A percentile compares a stretch with the other conserved stretches of the same genome.
phyloP scores from a whole-genome alignment of 2,113 vertebrate genomes.

The Sphyrna mokarran region DNA sequence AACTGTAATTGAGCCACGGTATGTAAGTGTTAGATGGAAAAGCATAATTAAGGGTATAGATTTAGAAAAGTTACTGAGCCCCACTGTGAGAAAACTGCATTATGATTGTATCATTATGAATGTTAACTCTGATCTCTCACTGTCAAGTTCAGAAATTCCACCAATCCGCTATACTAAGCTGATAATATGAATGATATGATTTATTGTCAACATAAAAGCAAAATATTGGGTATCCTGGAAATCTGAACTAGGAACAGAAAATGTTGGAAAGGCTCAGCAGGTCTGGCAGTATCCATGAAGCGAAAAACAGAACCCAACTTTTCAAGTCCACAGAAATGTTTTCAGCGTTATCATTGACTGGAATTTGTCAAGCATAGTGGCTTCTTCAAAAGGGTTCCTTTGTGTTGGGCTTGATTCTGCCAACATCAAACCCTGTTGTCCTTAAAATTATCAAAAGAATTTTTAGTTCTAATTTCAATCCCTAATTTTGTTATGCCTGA shows the following conservation, averaged over 20 bases:
- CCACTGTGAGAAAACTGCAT: not conserved
- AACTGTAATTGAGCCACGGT: not conserved
- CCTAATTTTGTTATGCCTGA: not conserved
- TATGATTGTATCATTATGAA: not conserved
- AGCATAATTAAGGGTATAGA: not conserved
- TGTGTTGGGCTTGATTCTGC: not conserved
- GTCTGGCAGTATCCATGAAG: too few relatives aligned
- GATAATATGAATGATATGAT: not conserved
- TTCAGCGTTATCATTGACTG: not conserved
- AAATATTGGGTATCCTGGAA: too few relatives aligned
- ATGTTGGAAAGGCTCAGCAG: too few relatives aligned
- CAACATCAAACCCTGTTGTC: not conserved
- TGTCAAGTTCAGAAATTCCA: not conserved
- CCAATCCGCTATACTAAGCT: not conserved
- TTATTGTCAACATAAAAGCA: not conserved
- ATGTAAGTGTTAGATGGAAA: not conserved
- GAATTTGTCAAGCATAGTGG: not conserved
- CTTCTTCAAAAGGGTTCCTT: not conserved
- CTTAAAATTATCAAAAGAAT: not conserved
- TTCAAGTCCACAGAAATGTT: too few relatives aligned
- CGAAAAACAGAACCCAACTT: too few relatives aligned
- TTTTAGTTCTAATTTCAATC: not conserved
- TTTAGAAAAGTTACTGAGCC: not conserved
- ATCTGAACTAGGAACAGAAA: too few relatives aligned
- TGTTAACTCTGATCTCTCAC: not conserved